Conservation (phyloP, 2,888 invertebrate species). For the Dolichomitus sp. region DNA sequence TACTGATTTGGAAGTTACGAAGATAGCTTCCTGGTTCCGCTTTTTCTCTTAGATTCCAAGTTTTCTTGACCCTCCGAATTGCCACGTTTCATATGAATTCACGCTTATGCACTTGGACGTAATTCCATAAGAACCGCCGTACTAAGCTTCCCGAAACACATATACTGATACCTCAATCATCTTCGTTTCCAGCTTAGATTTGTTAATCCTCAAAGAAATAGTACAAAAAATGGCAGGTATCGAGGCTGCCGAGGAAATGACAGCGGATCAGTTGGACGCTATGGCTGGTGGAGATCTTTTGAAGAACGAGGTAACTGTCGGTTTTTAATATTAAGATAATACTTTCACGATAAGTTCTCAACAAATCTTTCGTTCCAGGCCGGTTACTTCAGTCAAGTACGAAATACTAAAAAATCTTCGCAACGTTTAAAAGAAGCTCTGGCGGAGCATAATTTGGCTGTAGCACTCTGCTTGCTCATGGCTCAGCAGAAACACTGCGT, state of each 20-base stretch:
- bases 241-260: constrained; percentile 98
- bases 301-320: constrained; percentile 93
- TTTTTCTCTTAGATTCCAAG: constrained; percentile 71
- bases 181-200: constrained; percentile 91
- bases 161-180: constrained; percentile 54
- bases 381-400: constrained; percentile 98
- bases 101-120: constrained; percentile 2
- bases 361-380: constrained; percentile 89
- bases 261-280: constrained; percentile 97
- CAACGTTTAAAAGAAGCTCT: constrained; percentile 98
- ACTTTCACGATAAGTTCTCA: constrained; percentile 3
- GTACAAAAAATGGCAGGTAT: constrained; percentile 99
- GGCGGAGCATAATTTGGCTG: constrained; percentile 96
- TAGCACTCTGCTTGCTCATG: constrained; percentile 96
- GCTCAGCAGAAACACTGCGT: constrained; percentile 99
- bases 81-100: constrained; percentile 44
- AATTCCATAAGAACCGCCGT: constrained; percentile 9
- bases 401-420: constrained; percentile 98
- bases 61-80: constrained; percentile 66
- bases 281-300: constrained; percentile 99
- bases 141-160: constrained; percentile 12
- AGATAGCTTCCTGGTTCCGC: constrained; percentile 46
- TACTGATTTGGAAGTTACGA: constrained; percentile 33
- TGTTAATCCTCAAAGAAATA: constrained; percentile 97
- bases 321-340: constrained; percentile 6